Conservation (phyloP, 1,140 invertebrate species). For the Neodiprion lecontei region DNA sequence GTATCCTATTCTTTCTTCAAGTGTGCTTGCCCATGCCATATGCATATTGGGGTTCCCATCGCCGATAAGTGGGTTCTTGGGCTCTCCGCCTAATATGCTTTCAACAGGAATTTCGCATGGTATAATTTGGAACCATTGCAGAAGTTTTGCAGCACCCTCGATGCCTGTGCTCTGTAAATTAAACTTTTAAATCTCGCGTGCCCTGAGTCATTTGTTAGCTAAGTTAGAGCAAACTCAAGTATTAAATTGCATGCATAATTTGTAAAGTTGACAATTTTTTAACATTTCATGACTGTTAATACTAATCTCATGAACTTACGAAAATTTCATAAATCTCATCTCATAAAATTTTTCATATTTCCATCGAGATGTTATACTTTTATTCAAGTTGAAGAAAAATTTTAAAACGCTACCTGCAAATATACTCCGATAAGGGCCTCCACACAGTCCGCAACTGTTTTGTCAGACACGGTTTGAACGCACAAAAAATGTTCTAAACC, state of each 20-base stretch:
- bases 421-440: slow-evolving; percentile 87
- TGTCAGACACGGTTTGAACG: slow-evolving; percentile 62
- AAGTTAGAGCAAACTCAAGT: not conserved
- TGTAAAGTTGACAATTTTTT: too few relatives aligned
- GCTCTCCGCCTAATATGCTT: slow-evolving; percentile 45
- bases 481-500: slow-evolving; percentile 58
- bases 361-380: not conserved
- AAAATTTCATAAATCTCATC: slow-evolving; percentile 14
- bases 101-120: slow-evolving; percentile 59
- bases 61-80: slow-evolving; percentile 44
- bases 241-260: not conserved
- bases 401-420: slow-evolving; percentile 65
- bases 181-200: not conserved
- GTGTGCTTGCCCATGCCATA: slow-evolving; percentile 54
- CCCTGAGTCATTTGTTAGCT: not conserved
- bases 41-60: slow-evolving; percentile 53
- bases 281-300: not conserved
- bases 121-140: slow-evolving; percentile 78
- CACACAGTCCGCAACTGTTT: slow-evolving; percentile 81
- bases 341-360: not conserved
- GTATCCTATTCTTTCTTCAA: slow-evolving; percentile 73
- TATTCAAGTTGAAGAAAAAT: slow-evolving; percentile 33
- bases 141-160: slow-evolving; percentile 66
- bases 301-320: slow-evolving; percentile 4
- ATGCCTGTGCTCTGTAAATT: slow-evolving; percentile 63